These are phyloP conservation scores for Microtus oregoni DNA, from an alignment of 2,113 vertebrate species.

Conservation along the genomic window DNA sequence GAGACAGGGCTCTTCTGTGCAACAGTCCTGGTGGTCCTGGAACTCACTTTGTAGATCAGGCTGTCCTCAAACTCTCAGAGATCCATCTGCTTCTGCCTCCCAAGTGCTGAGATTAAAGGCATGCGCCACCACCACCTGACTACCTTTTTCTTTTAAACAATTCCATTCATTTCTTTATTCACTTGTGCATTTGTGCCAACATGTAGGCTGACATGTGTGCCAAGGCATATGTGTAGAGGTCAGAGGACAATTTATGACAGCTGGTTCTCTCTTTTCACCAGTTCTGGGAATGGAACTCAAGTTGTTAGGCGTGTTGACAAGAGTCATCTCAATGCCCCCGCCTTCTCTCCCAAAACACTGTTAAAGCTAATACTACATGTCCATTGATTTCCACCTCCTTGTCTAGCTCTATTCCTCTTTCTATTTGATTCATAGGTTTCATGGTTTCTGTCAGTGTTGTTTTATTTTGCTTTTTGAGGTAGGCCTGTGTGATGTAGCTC, in stretches of 20 bases:
- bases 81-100: background rate
- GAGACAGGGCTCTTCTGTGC: background rate
- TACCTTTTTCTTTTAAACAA: background rate
- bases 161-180: background rate
- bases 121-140: background rate
- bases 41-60: background rate
- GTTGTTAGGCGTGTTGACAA: background rate
- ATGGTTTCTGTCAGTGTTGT: background rate
- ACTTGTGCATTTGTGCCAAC: background rate
- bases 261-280: background rate
- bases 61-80: background rate
- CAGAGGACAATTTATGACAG: background rate
- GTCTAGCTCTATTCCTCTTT: background rate
- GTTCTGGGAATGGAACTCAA: background rate
- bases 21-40: background rate
- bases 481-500: background rate
- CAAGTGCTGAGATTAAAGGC: background rate
- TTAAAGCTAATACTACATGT: background rate
- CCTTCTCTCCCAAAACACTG: background rate
- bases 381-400: background rate
- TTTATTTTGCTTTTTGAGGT: background rate
- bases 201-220: no score
- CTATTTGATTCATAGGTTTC: background rate
- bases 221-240: background rate
- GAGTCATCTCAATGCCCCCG: background rate